Base-by-base conservation (phyloP, 2,888 invertebrate species). In the Onchidella celtica region DNA sequence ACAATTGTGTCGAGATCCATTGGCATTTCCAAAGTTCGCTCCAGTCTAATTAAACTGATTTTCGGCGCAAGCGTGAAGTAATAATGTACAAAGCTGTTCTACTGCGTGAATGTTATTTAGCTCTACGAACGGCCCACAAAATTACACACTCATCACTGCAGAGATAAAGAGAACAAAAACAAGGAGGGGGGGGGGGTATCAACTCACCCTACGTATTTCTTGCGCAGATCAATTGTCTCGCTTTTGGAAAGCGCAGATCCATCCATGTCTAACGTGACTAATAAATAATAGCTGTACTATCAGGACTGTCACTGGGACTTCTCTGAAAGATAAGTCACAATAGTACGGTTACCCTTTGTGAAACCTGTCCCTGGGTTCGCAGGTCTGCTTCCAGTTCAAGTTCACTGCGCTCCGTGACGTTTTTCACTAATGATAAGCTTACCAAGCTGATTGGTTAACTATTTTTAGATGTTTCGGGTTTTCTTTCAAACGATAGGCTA, bases 191-290 rank as follows among this genome's bases (percentile, higher is more conserved):
- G 17, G 9, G 17, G 17, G 17, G 17, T 6, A 17, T 47, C 6
- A 47, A 73, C 84, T 82, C 84, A 88, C 88, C 88, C 86, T 14
- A 88, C 83, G 55, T 85, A 85, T 79, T 86, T 86, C n/a, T 84
- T 85, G 40, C 88, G 83, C 47, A 87, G 81, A 14, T 85, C 70
- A 36, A 86, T 38, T n/a, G 88, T 88, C 68, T 87, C 81, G 2
- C 82, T 75, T 75, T 88, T 88, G 1, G 86, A 55, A 72, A 86
- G 76, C n/a, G 80, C 78, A 63, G 75, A 65, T 61, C 75, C 75
- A n/a, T 87, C 86, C 87, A 88, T 88, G 27, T 1, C 40, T 36
- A n/a, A n/a, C n/a, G n/a, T n/a, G n/a, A n/a, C n/a, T n/a, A n/a
- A n/a, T n/a, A n/a, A n/a, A n/a, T n/a, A n/a, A n/a, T n/a, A n/a